Conservation (phyloP, 2,113 vertebrate genomes). For the Aldabrachelys gigantea region DNA sequence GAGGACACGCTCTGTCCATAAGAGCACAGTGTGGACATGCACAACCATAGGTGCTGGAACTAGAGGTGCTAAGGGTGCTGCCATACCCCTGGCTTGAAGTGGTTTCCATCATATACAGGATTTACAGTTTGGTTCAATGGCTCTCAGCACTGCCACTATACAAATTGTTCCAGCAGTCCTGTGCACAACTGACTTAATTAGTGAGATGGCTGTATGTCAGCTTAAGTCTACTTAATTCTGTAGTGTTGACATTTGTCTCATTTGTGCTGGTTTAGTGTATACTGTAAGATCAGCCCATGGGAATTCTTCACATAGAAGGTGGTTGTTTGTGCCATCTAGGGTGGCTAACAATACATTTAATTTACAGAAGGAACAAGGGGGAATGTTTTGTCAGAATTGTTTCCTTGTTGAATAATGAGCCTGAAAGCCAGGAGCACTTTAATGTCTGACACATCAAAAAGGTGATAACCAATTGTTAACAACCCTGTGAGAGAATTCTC, state of each 20-base stretch:
- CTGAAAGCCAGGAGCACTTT: not conserved
- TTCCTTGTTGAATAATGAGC: constrained; percentile 51
- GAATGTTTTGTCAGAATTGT: constrained; percentile 51
- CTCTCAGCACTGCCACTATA: too few relatives aligned
- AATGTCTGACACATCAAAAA: constrained; percentile 70
- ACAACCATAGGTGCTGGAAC: too few relatives aligned
- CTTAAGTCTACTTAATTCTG: too few relatives aligned
- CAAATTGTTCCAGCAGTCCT: too few relatives aligned
- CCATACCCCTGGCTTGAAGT: too few relatives aligned
- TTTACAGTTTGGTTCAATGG: too few relatives aligned
- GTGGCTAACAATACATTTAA: not conserved
- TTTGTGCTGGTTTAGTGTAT: not conserved
- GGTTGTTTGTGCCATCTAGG: not conserved
- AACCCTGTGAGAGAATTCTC: constrained; percentile 74
- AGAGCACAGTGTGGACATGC: too few relatives aligned
- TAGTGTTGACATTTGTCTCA: not conserved
- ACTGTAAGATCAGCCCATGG: not conserved
- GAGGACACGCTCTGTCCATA: too few relatives aligned
- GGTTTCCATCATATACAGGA: too few relatives aligned
- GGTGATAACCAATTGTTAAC: constrained; percentile 78
- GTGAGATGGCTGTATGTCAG: too few relatives aligned
- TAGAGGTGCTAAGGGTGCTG: too few relatives aligned
- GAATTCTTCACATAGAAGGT: not conserved
- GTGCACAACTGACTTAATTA: too few relatives aligned
- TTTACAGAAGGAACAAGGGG: not conserved